Percentiles rank a stretch among this genome's conserved stretches.
Conservation (phyloP, 2,113 vertebrate species). For the Phylloscopus trochilus region DNA sequence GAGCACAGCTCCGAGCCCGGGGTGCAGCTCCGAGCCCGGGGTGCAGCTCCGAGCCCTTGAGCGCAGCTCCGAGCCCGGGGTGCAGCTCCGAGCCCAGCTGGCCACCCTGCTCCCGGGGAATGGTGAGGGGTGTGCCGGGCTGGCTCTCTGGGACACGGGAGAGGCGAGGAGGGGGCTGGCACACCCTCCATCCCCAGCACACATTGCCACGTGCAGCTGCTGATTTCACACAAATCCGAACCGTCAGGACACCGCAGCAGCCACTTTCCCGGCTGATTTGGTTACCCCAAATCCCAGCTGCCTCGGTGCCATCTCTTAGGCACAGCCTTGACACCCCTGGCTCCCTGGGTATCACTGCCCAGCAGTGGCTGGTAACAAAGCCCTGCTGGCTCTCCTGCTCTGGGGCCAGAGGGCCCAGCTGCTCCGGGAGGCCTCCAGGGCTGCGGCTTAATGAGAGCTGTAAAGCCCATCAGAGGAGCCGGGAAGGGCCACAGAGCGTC, state of each 20-base stretch:
- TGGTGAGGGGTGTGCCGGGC: fast-evolving
- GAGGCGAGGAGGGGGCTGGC: fast-evolving
- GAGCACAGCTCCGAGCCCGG: no score
- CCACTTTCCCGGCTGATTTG: not conserved
- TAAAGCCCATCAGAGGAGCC: not conserved
- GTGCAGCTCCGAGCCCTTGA: no score
- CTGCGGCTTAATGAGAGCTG: not conserved
- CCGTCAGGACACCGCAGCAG: fast-evolving
- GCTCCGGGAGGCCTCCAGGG: not conserved
- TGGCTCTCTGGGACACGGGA: fast-evolving
- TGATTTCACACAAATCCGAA: not conserved
- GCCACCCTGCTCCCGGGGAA: fast-evolving
- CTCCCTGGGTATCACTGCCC: not conserved
- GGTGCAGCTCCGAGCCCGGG: no score
- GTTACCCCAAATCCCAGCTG: not conserved
- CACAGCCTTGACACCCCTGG: not conserved
- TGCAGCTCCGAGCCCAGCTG: not conserved
- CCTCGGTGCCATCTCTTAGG: not conserved
- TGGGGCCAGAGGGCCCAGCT: not conserved
- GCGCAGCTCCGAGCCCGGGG: no score
- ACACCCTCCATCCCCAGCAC: not conserved
- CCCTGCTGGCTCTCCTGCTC: not conserved
- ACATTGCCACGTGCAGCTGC: not conserved
- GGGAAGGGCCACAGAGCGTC: not conserved
- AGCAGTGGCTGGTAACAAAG: not conserved